Evolutionary conservation across 2,113 vertebrate genomes (phyloP).

Genomic region (Tylochromis polylepis): DNA sequence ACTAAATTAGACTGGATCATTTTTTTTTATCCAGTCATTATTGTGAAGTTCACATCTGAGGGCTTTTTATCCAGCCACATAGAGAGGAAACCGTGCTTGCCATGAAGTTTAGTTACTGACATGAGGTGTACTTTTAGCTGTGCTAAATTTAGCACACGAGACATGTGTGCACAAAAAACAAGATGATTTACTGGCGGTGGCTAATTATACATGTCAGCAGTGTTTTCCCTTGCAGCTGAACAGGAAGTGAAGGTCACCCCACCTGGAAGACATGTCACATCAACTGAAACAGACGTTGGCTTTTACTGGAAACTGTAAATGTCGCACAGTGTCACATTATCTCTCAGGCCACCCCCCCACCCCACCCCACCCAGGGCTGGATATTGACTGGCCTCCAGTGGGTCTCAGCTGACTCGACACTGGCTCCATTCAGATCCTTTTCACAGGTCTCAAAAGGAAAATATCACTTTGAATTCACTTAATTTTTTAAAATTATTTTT

Average conservation of each 20-base stretch:
- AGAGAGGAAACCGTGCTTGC: slow-evolving; percentile 2
- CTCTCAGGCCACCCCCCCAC: not conserved
- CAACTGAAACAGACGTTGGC: slow-evolving; percentile 2
- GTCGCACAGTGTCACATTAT: slow-evolving; percentile 5
- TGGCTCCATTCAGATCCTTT: not conserved
- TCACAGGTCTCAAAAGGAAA: not conserved
- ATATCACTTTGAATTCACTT: not conserved
- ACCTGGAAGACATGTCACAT: slow-evolving; percentile 48
- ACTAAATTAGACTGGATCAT: not conserved
- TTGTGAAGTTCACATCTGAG: not conserved
- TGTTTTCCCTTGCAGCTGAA: slow-evolving; percentile 31
- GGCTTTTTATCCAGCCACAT: not conserved
- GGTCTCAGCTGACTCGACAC: not conserved
- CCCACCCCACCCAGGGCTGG: not conserved
- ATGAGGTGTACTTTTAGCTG: slow-evolving; percentile 8
- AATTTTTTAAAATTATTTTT: not conserved
- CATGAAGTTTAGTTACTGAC: slow-evolving; percentile 1
- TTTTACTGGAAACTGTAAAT: slow-evolving; percentile 34
- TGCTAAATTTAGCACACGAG: slow-evolving; percentile 41
- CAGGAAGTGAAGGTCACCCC: slow-evolving; percentile 46
- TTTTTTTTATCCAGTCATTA: not conserved
- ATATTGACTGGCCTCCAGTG: slow-evolving; percentile 17
- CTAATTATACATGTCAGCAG: slow-evolving; percentile 53
- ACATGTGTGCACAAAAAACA: not conserved
- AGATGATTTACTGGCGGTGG: slow-evolving; percentile 27